These are phyloP conservation scores for Pedetes capensis DNA, from an alignment of 2,113 vertebrate species.

Conservation along the genomic window DNA sequence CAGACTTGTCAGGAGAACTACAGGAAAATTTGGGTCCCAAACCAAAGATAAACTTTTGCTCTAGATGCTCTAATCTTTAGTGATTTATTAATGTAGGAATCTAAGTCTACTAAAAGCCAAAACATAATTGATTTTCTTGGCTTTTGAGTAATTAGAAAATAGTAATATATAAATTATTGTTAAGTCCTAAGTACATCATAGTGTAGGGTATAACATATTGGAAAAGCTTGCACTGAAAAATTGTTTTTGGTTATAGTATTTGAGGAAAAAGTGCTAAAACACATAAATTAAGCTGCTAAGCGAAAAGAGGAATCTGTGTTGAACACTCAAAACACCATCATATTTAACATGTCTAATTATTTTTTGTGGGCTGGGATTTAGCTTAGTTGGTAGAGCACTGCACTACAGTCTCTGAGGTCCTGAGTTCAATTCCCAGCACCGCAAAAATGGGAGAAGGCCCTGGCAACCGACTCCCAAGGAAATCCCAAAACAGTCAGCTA, in stretches of 20 bases:
- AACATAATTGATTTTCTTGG: background rate
- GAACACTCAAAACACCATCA: slow-evolving; percentile 1
- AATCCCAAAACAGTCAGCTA: too few relatives aligned
- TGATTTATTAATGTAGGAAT: slow-evolving; percentile 42
- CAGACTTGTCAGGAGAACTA: background rate
- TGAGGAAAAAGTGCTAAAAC: background rate
- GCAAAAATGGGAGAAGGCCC: too few relatives aligned
- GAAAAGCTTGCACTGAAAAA: background rate
- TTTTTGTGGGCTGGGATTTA: too few relatives aligned
- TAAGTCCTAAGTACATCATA: background rate
- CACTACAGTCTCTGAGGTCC: too few relatives aligned
- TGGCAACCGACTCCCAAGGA: too few relatives aligned
- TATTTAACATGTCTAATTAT: slow-evolving; percentile 6
- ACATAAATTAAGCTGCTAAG: slow-evolving; percentile 12
- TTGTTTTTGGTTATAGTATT: background rate
- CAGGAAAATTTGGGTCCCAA: background rate
- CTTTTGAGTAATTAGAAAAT: slow-evolving; percentile 42
- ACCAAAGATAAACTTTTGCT: slow-evolving; percentile 22
- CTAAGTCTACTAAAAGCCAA: slow-evolving; percentile 48
- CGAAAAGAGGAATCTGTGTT: background rate
- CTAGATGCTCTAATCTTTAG: slow-evolving; percentile 29
- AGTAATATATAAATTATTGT: slow-evolving; percentile 44
- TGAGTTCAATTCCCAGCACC: too few relatives aligned
- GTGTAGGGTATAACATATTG: background rate
- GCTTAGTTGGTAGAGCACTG: too few relatives aligned